These are phyloP conservation scores for Clupea harengus DNA, from an alignment of 2,113 vertebrate genomes.

Conservation along the genomic window DNA sequence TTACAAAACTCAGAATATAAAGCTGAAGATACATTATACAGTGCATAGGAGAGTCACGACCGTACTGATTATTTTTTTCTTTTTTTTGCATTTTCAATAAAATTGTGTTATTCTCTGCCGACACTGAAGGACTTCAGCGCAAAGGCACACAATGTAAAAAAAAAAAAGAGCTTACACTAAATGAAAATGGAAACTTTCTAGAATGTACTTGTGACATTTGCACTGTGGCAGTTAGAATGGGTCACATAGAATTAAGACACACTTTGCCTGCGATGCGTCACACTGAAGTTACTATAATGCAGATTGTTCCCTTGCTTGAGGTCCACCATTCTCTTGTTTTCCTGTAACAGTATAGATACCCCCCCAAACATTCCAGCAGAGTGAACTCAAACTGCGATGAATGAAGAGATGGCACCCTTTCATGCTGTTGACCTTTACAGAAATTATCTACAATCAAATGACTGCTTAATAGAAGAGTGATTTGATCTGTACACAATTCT, in stretches of 20 bases:
- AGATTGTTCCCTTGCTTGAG: background rate
- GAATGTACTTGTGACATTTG: constrained; percentile 4
- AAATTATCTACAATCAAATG: background rate
- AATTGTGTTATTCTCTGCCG: background rate
- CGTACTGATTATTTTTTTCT: background rate
- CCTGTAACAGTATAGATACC: background rate
- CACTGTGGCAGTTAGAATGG: constrained; percentile 14
- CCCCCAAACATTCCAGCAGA: background rate
- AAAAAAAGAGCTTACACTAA: background rate
- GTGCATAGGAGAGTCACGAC: background rate
- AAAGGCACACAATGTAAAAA: background rate
- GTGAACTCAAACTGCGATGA: background rate
- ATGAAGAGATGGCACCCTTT: background rate
- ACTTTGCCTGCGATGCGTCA: background rate
- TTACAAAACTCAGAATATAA: background rate
- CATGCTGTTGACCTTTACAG: background rate
- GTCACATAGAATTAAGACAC: background rate
- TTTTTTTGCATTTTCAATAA: background rate
- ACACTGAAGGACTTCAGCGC: background rate
- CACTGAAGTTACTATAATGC: constrained; percentile 1
- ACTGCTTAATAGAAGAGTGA: background rate
- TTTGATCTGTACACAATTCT: background rate
- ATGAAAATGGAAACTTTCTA: background rate
- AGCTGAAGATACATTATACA: background rate
- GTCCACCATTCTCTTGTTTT: background rate